Percentiles rank a stretch among this genome's conserved stretches.
These are phyloP conservation scores for Stenichneumon culpator DNA, from an alignment of 2,888 invertebrate genomes.

Conservation along the genomic window DNA sequence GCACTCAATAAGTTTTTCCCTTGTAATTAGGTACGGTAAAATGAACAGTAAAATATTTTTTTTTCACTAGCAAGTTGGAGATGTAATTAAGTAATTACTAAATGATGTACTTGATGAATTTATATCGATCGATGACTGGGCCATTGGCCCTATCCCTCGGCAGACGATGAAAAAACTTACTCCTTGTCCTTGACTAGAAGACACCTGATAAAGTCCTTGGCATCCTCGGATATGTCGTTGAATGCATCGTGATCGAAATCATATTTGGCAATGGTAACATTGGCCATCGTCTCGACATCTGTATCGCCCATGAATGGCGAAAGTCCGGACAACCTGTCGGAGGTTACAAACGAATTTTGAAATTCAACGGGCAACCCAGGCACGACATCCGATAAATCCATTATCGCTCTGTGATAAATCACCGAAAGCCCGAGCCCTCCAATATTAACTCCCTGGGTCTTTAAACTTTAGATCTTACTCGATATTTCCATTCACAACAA, in stretches of 20 bases:
- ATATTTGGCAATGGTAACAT: slow-evolving; percentile 98
- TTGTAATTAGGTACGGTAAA: not conserved
- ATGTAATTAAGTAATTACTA: not conserved
- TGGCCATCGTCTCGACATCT: slow-evolving; percentile 99
- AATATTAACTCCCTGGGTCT: slow-evolving; percentile 27
- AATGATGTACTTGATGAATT: not conserved
- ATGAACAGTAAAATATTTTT: not conserved
- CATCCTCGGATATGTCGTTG: slow-evolving; percentile 96
- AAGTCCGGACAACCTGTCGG: slow-evolving; percentile 93
- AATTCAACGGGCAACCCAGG: not conserved
- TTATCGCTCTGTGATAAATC: slow-evolving; percentile 30
- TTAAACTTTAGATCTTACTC: slow-evolving; percentile 15
- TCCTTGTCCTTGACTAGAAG: slow-evolving; percentile 96
- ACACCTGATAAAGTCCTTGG: slow-evolving; percentile 97
- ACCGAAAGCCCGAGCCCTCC: slow-evolving; percentile 25
- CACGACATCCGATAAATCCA: slow-evolving; percentile 17
- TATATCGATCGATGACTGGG: slow-evolving; percentile 11
- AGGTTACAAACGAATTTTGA: not conserved
- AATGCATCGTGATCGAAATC: slow-evolving; percentile 99
- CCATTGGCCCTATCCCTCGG: not conserved
- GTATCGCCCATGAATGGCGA: slow-evolving; percentile 99
- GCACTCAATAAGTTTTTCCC: not conserved
- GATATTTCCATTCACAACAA: slow-evolving; percentile 53
- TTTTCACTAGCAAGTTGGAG: not conserved
- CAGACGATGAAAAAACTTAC: slow-evolving; percentile 88